Conservation (phyloP, 2,113 vertebrate genomes). For the Rhinolophus sinicus region DNA sequence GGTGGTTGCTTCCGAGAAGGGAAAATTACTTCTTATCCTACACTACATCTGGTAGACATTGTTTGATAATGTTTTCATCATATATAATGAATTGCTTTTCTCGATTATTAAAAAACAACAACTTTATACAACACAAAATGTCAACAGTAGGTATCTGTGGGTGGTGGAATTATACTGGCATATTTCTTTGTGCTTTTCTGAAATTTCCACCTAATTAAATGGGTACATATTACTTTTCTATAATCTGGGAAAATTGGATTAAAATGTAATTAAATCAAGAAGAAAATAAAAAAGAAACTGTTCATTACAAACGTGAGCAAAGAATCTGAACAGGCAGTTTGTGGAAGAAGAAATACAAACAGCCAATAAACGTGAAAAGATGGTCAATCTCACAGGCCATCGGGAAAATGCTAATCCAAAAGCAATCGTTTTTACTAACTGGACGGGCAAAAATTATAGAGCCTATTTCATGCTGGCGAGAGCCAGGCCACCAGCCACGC, state of each 20-base stretch:
- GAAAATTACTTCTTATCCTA: background rate
- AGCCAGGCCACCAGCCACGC: background rate
- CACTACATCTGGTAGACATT: background rate
- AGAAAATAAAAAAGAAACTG: background rate
- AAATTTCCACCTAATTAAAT: background rate
- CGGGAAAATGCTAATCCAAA: background rate
- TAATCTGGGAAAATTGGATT: background rate
- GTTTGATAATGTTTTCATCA: background rate
- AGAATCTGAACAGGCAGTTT: background rate
- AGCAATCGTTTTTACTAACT: background rate
- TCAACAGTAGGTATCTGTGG: background rate
- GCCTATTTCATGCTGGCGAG: background rate
- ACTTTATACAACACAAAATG: background rate
- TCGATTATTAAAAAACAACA: background rate
- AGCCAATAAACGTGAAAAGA: slow-evolving; percentile 2
- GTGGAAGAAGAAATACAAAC: background rate
- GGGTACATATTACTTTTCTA: background rate
- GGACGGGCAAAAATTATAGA: background rate
- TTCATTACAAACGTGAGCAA: background rate
- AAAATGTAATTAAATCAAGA: background rate
- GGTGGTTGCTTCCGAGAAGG: background rate
- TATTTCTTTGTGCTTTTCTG: background rate
- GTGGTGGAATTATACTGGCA: background rate
- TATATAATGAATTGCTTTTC: background rate
- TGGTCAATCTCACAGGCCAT: background rate